phyloP scores from a whole-genome alignment of 1,140 invertebrate genomes.

The Diprion similis region DNA sequence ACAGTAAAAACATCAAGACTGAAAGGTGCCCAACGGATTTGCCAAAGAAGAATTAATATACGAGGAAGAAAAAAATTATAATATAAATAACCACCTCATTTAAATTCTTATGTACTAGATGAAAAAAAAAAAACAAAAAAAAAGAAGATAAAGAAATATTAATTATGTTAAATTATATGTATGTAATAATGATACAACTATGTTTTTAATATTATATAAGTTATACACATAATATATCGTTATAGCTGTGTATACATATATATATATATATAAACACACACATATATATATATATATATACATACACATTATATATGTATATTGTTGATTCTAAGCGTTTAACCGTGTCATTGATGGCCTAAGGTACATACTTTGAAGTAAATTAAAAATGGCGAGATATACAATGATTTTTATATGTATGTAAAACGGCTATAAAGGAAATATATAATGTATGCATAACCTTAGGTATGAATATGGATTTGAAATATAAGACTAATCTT shows the following conservation, averaged over 20 bases:
- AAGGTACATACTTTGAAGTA: slow-evolving; percentile 15
- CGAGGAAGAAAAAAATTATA: not conserved
- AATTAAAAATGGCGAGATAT: not conserved
- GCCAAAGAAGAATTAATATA: not conserved
- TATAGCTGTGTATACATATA: slow-evolving; percentile 4
- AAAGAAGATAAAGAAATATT: not conserved
- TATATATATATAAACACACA: too few species aligned
- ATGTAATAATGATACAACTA: slow-evolving; percentile 15
- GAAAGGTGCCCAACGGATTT: slow-evolving; percentile 8
- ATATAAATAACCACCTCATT: slow-evolving; percentile 11
- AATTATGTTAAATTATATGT: too few species aligned
- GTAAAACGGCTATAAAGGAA: too few species aligned
- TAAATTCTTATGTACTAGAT: not conserved
- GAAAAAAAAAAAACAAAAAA: slow-evolving; percentile 13
- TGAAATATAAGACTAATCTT: too few species aligned
- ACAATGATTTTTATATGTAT: too few species aligned
- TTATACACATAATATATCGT: slow-evolving; percentile 16
- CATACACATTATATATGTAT: too few species aligned
- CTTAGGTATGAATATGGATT: too few species aligned
- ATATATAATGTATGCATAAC: too few species aligned
- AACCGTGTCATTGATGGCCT: slow-evolving; percentile 12
- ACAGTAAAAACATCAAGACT: slow-evolving; percentile 15
- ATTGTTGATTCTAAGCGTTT: slow-evolving; percentile 23
- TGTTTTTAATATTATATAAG: slow-evolving; percentile 19
- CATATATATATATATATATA: not conserved